A percentile compares a stretch with the other conserved stretches of the same genome.
These are phyloP conservation scores for Medauroidea extradentata DNA, from an alignment of 1,140 invertebrate genomes.

Conservation along the genomic window DNA sequence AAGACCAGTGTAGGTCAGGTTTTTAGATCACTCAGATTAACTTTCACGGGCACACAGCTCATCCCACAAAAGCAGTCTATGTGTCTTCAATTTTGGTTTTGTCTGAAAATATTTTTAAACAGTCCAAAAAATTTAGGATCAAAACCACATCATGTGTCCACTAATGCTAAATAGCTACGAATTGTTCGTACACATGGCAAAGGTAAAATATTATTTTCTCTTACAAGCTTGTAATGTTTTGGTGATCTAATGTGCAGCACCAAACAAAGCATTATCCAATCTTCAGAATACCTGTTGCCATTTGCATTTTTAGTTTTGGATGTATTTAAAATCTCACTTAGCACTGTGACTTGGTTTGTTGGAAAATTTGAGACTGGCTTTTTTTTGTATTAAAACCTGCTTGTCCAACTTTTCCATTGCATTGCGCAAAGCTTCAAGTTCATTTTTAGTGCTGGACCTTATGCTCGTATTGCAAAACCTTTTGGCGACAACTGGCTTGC, in stretches of 20 bases:
- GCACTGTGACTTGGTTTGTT: no score
- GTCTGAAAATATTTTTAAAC: background rate
- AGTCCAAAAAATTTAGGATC: conserved; percentile 10
- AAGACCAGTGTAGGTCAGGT: conserved; percentile 12
- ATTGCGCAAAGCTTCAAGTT: no score
- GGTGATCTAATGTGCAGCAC: conserved; percentile 23
- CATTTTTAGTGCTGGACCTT: no score
- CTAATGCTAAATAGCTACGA: conserved; percentile 10
- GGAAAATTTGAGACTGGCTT: no score
- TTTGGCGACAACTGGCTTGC: no score
- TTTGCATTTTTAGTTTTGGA: no score
- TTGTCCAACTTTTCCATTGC: no score
- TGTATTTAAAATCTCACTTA: conserved; percentile 15
- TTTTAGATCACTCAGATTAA: background rate
- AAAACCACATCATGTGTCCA: conserved; percentile 17
- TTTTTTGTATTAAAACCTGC: no score
- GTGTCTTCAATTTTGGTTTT: conserved; percentile 10
- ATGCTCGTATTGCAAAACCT: no score
- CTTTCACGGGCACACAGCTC: conserved; percentile 11
- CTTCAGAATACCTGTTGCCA: conserved; percentile 20
- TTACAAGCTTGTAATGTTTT: conserved; percentile 17
- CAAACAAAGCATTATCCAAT: conserved; percentile 24
- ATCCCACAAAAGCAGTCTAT: conserved; percentile 12
- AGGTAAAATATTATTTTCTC: conserved; percentile 21
- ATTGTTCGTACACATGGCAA: conserved; percentile 20